Percentiles rank a stretch among this genome's conserved stretches.
Conservation (phyloP, 2,888 invertebrate genomes). For the Abrostola triplasia region DNA sequence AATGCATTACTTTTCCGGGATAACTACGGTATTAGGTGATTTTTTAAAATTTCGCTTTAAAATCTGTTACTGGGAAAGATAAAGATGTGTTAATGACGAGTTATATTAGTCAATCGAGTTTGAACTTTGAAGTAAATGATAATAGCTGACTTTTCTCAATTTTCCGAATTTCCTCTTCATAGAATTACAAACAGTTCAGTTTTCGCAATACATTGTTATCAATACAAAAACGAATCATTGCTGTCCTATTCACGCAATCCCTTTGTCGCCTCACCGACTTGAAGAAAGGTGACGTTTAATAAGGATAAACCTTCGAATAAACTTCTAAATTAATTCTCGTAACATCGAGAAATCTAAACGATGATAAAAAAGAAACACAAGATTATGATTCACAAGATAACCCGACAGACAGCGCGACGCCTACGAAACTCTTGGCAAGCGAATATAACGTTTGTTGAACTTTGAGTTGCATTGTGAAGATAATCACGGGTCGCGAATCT, state of each 20-base stretch:
- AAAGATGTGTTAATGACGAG: too few relatives aligned
- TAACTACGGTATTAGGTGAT: too few relatives aligned
- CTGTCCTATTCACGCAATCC: not conserved
- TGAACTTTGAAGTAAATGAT: too few relatives aligned
- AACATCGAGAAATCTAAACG: constrained; percentile 23
- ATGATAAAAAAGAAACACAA: constrained; percentile 19
- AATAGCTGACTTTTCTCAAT: too few relatives aligned
- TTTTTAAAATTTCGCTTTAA: too few relatives aligned
- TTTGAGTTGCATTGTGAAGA: constrained; percentile 32
- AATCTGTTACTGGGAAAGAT: too few relatives aligned
- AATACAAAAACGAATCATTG: not conserved
- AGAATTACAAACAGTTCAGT: not conserved
- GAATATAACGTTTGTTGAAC: constrained; percentile 52
- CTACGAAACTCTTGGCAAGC: constrained; percentile 45
- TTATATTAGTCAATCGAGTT: too few relatives aligned
- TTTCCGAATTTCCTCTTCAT: too few relatives aligned
- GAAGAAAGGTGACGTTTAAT: not conserved
- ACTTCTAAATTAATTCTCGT: constrained; percentile 14
- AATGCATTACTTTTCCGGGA: not conserved
- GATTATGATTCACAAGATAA: constrained; percentile 46
- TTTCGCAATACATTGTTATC: not conserved
- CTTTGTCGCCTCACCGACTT: not conserved
- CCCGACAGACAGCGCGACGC: constrained; percentile 41
- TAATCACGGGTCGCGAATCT: constrained; percentile 15
- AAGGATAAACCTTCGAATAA: not conserved